These are phyloP conservation scores for Kryptolebias marmoratus DNA, from an alignment of 2,113 vertebrate species.

Conservation along the genomic window DNA sequence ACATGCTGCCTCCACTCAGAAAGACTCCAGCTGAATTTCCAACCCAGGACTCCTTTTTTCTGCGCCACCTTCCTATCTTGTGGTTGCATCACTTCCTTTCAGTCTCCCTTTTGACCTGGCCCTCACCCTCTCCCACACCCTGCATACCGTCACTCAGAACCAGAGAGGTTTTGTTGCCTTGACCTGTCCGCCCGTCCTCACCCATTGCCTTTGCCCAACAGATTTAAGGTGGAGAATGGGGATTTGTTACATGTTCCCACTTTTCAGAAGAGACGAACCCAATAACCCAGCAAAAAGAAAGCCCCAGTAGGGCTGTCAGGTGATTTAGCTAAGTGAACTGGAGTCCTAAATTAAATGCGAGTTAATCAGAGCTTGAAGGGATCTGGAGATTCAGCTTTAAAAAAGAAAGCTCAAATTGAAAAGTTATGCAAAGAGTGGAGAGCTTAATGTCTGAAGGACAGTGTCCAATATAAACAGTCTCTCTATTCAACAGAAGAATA, in stretches of 20 bases:
- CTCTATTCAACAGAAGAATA: conserved; percentile 41
- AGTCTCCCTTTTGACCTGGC: conserved; percentile 54
- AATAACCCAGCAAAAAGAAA: conserved; percentile 30
- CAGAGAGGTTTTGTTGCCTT: conserved; percentile 28
- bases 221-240: conserved; percentile 19
- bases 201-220: conserved; percentile 17
- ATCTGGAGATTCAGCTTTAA: conserved; percentile 22
- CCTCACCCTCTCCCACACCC: conserved; percentile 11
- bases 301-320: conserved; percentile 6
- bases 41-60: too few relatives aligned
- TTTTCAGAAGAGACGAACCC: conserved; percentile 44
- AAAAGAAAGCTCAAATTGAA: conserved; percentile 45
- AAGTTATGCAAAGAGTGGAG: conserved; percentile 26
- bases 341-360: conserved; percentile 43
- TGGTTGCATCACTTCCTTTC: conserved; percentile 67
- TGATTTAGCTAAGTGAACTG: conserved; percentile 48
- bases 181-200: conserved; percentile 1
- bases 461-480: conserved; percentile 58
- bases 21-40: too few relatives aligned
- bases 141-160: conserved; percentile 12
- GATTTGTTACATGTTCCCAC: conserved; percentile 29
- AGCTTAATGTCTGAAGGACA: conserved; percentile 15
- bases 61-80: conserved; percentile 14
- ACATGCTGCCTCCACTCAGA: not conserved
- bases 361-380: conserved; percentile 34